phyloP scores from a whole-genome alignment of 2,113 vertebrate species.

The Sinocyclocheilus anophthalmus region DNA sequence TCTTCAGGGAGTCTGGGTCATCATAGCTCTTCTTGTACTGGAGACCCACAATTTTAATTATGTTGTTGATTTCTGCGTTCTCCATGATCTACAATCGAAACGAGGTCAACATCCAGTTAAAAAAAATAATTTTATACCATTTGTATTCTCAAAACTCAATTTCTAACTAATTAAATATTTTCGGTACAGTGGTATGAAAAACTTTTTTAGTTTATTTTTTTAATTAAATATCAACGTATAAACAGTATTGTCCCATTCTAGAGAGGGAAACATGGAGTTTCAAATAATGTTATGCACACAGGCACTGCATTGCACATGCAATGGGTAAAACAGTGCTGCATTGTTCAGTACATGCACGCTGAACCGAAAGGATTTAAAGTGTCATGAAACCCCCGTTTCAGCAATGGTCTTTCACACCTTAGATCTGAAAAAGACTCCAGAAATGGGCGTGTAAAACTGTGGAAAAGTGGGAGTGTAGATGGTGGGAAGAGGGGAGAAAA shows the following conservation, averaged over 20 bases:
- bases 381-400: no score
- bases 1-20: constrained; percentile 91
- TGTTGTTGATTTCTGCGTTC: constrained; percentile 98
- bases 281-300: no score
- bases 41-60: constrained; percentile 98
- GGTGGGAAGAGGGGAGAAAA: no score
- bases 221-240: neutral
- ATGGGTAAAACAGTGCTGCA: no score
- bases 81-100: constrained; percentile 89
- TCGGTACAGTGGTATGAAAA: neutral
- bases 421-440: no score
- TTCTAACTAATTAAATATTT: neutral
- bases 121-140: neutral
- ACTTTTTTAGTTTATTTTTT: neutral
- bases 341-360: no score
- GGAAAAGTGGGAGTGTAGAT: no score
- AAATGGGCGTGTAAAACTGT: no score
- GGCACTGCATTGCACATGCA: no score
- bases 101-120: neutral
- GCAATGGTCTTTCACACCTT: no score
- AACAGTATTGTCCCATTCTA: no score
- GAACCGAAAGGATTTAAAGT: neutral
- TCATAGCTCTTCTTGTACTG: constrained; percentile 99
- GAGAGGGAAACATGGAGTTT: no score
- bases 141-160: neutral